phyloP scores from a whole-genome alignment of 2,113 vertebrate genomes.

The Zingel zingel region DNA sequence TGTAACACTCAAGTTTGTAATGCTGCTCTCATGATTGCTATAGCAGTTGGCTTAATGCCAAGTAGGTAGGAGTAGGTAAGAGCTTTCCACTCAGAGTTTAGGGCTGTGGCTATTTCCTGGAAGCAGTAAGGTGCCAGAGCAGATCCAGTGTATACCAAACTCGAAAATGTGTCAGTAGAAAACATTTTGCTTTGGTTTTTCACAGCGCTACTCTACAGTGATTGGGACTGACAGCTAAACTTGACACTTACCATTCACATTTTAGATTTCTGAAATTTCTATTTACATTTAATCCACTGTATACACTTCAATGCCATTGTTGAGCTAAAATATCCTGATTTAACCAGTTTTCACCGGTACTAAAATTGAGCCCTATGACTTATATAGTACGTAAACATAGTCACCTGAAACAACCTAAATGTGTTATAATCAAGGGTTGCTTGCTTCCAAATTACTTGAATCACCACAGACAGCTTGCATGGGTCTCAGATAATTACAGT shows the following conservation, averaged over 20 bases:
- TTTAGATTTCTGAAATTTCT: neutral
- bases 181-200: neutral
- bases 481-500: constrained; percentile 49
- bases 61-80: too few species aligned
- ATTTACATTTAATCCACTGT: neutral
- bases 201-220: neutral
- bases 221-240: neutral
- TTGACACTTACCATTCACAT: neutral
- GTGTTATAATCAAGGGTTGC: neutral
- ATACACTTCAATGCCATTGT: neutral
- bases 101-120: too few species aligned
- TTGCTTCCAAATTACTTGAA: constrained; percentile 25
- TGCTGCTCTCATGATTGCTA: too few species aligned
- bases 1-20: too few species aligned
- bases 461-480: constrained; percentile 38
- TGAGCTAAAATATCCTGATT: neutral
- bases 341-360: too few species aligned
- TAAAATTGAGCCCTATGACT: neutral
- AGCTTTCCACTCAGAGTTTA: too few species aligned
- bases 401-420: constrained; percentile 13
- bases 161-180: neutral
- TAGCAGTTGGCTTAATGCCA: too few species aligned
- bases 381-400: too few species aligned
- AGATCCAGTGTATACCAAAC: neutral
- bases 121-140: too few species aligned